Evolutionary conservation across 1,140 invertebrate species (phyloP).

Genomic region (Eueides isabella): DNA sequence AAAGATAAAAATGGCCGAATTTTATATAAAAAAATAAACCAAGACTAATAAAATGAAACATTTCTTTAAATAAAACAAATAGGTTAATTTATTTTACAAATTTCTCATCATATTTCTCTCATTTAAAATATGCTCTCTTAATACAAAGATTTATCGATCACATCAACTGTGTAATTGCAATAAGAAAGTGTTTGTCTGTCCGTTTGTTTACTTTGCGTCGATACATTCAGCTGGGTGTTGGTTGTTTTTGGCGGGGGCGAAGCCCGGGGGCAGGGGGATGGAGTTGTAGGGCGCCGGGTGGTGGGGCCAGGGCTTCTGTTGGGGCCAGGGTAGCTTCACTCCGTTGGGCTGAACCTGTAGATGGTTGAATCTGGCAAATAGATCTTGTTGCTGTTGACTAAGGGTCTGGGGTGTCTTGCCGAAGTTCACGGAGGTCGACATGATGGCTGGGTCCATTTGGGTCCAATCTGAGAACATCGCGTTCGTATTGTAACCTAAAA

Average conservation of each 20-base stretch:
- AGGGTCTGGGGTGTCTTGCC: conserved; percentile 53
- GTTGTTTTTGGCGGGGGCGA: conserved; percentile 64
- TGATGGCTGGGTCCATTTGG: conserved; percentile 92
- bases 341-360: conserved; percentile 56
- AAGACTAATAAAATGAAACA: conserved; percentile 4
- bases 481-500: conserved; percentile 66
- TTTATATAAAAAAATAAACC: conserved; percentile 24
- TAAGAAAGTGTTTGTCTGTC: conserved; percentile 48
- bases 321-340: conserved; percentile 45
- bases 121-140: conserved; percentile 79
- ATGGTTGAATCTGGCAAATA: conserved; percentile 69
- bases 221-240: conserved; percentile 76
- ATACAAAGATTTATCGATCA: conserved; percentile 81
- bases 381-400: conserved; percentile 53
- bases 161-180: conserved; percentile 72
- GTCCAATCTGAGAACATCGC: conserved; percentile 89
- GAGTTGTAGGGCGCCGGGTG: conserved; percentile 45
- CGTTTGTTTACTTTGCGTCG: conserved; percentile 77
- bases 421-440: conserved; percentile 84
- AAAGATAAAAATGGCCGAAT: conserved; percentile 42
- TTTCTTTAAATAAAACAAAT: conserved; percentile 80
- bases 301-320: conserved; percentile 47
- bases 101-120: conserved; percentile 81
- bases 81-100: conserved; percentile 82
- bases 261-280: conserved; percentile 77